These are phyloP conservation scores for Prunella fulvescens DNA, from an alignment of 2,113 vertebrate species.

Conservation along the genomic window DNA sequence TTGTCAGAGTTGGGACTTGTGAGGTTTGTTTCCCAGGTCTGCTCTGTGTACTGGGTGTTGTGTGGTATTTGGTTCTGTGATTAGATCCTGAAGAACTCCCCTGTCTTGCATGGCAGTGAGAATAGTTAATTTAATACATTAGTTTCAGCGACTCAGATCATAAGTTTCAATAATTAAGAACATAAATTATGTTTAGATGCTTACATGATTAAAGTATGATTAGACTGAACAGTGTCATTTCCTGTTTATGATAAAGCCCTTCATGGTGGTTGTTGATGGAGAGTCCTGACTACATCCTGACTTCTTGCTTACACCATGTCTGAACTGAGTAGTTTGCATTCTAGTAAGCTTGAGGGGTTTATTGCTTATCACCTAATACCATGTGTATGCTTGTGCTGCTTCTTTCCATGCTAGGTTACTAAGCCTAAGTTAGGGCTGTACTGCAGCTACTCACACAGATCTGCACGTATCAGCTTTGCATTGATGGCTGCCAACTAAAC, in stretches of 20 bases:
- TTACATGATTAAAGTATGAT: background rate
- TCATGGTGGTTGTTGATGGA: background rate
- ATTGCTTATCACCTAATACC: background rate
- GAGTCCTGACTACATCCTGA: background rate
- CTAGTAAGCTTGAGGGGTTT: background rate
- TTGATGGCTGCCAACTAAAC: background rate
- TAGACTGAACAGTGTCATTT: background rate
- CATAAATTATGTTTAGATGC: background rate
- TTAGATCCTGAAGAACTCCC: background rate
- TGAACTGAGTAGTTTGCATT: background rate
- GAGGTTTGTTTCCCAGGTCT: background rate
- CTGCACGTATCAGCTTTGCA: background rate
- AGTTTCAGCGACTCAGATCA: background rate
- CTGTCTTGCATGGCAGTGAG: background rate
- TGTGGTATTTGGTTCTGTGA: background rate
- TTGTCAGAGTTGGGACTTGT: background rate
- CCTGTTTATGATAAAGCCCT: background rate
- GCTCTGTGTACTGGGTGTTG: background rate
- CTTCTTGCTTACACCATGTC: background rate
- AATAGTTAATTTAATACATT: background rate
- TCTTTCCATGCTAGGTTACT: background rate
- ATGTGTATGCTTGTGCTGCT: background rate
- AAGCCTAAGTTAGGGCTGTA: background rate
- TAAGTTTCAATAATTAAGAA: background rate
- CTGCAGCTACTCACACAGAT: background rate